phyloP scores from a whole-genome alignment of 2,797 vertebrate species.

The Coranthus polyacanthus region DNA sequence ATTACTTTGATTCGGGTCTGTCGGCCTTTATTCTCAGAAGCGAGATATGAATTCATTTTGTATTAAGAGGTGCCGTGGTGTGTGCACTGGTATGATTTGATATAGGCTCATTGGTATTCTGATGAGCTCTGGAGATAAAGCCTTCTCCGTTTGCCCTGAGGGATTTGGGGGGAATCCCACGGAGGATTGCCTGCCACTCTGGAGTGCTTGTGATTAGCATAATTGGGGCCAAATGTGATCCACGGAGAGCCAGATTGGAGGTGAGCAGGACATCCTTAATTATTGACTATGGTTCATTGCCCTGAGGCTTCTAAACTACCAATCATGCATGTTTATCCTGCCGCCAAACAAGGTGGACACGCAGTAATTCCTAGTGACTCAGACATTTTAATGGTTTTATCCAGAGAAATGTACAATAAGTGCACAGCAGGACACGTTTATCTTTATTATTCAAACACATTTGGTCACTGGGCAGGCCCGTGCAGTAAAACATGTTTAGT shows the following conservation, averaged over 20 bases:
- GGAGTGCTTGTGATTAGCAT: conserved; percentile 60
- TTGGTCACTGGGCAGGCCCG: no score
- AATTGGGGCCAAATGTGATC: conserved; percentile 59
- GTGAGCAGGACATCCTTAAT: conserved; percentile 53
- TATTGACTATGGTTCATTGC: conserved; percentile 27
- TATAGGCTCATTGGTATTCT: conserved; percentile 70
- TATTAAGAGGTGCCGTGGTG: conserved; percentile 8
- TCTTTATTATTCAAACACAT: no score
- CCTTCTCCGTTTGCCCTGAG: conserved; percentile 45
- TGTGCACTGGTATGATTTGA: conserved; percentile 28
- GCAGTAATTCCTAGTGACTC: conserved; percentile 2
- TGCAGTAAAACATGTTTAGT: no score
- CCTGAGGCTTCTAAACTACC: conserved; percentile 25
- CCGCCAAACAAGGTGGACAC: conserved; percentile 27
- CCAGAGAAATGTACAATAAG: not conserved
- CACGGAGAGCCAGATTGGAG: not conserved
- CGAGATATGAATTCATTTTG: conserved; percentile 48
- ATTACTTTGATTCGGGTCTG: conserved; percentile 49
- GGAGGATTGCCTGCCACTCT: conserved; percentile 37
- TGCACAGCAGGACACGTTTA: not conserved
- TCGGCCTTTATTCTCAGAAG: conserved; percentile 44
- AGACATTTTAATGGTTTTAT: conserved; percentile 14
- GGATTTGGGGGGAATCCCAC: conserved; percentile 52
- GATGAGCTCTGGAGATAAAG: conserved; percentile 57
- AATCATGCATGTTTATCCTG: conserved; percentile 44